phyloP scores from a whole-genome alignment of 2,797 vertebrate species.

The Pantherophis alleghaniensis region DNA sequence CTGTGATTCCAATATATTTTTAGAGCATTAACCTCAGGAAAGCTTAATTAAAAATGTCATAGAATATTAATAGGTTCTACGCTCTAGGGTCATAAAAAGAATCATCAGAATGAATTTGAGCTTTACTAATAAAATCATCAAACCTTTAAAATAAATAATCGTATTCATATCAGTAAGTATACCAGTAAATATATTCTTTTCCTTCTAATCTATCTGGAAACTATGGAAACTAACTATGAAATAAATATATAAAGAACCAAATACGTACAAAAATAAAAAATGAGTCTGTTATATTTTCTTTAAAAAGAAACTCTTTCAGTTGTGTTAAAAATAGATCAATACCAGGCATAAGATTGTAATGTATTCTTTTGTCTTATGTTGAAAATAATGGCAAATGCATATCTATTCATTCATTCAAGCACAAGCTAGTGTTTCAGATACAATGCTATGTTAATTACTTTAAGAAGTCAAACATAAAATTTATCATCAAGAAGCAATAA shows the following conservation, averaged over 20 bases:
- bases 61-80: background rate
- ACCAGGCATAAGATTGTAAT: background rate
- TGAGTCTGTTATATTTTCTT: background rate
- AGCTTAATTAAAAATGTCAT: background rate
- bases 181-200: no score
- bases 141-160: no score
- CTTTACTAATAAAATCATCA: background rate
- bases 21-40: background rate
- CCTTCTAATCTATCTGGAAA: background rate
- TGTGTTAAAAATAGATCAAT: background rate
- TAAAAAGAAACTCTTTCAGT: background rate
- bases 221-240: no score
- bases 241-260: background rate
- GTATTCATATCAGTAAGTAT: background rate
- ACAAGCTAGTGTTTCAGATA: conserved; percentile 16
- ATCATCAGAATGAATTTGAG: background rate
- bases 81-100: background rate
- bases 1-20: background rate
- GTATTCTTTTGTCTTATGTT: background rate
- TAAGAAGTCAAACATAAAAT: background rate
- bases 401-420: conserved; percentile 4
- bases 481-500: background rate
- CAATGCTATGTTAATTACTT: background rate
- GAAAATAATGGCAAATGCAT: background rate
- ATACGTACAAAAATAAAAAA: background rate